A percentile compares a stretch with the other conserved stretches of the same genome.
phyloP scores from a whole-genome alignment of 2,113 vertebrate genomes.

The Rhynchomys soricoides region DNA sequence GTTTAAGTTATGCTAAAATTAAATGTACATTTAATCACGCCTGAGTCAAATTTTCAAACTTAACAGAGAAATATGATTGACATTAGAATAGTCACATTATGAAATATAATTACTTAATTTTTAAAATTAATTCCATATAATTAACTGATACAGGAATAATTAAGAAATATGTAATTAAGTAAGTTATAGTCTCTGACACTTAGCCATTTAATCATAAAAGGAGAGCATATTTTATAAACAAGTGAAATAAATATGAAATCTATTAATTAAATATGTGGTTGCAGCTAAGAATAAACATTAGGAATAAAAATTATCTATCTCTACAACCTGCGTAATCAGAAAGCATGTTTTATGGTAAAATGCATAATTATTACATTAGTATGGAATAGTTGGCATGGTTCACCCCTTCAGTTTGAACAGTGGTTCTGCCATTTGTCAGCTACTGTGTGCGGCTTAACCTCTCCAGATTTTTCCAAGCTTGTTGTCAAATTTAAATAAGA shows the following conservation, averaged over 20 bases:
- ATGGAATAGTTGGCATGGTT: not conserved
- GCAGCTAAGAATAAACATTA: conserved; percentile 66
- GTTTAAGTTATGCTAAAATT: conserved; percentile 2
- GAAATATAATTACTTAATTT: conserved; percentile 82
- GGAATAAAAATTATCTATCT: conserved; percentile 72
- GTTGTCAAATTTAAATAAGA: conserved; percentile 27
- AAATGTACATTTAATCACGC: conserved; percentile 17
- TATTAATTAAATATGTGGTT: conserved; percentile 72
- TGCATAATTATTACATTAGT: conserved; percentile 50
- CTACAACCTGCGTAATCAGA: conserved; percentile 53
- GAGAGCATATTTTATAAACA: conserved; percentile 78
- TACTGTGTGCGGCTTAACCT: not conserved
- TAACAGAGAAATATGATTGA: conserved; percentile 64
- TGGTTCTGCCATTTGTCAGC: not conserved
- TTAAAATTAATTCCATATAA: conserved; percentile 80
- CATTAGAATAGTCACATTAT: conserved; percentile 60
- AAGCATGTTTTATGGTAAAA: not conserved
- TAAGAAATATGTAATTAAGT: conserved; percentile 82
- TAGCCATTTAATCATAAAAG: conserved; percentile 81
- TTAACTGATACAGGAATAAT: conserved; percentile 84
- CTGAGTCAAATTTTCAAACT: conserved; percentile 60
- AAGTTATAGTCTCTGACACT: conserved; percentile 75
- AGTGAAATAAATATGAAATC: conserved; percentile 78
- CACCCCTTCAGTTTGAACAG: not conserved
- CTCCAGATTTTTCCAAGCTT: not conserved